These are phyloP conservation scores for Cladopsammia gracilis DNA, from an alignment of 64 coral and sea anemone genomes.

Conservation along the genomic window DNA sequence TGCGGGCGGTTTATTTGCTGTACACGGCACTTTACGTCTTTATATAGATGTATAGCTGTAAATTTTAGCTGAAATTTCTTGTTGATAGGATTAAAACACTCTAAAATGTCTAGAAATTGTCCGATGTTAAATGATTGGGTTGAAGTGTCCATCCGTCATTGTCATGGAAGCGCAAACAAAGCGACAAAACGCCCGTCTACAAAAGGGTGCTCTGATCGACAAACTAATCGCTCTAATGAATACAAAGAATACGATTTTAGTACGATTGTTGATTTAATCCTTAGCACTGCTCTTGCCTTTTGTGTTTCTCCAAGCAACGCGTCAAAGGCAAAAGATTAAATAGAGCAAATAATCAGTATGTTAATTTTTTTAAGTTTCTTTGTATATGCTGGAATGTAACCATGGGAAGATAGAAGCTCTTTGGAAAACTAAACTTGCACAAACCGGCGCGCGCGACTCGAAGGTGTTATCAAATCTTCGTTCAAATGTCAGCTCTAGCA, in stretches of 20 bases:
- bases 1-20: too few species aligned
- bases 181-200: background rate
- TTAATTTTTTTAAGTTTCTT: background rate
- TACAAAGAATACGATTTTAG: slow-evolving; percentile 14
- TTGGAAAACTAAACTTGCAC: background rate
- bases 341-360: slow-evolving; percentile 34
- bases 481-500: background rate
- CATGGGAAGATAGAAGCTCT: background rate
- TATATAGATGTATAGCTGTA: too few species aligned
- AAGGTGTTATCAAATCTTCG: background rate
- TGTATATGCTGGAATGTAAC: background rate
- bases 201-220: background rate
- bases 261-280: slow-evolving; percentile 27
- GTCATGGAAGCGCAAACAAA: slow-evolving; percentile 10
- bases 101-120: background rate
- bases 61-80: background rate
- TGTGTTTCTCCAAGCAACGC: slow-evolving; percentile 32
- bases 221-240: slow-evolving; percentile 13
- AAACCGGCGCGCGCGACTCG: background rate
- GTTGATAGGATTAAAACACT: background rate
- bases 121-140: background rate
- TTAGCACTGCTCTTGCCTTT: background rate
- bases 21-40: too few species aligned
- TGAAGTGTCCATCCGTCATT: background rate
- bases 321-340: slow-evolving; percentile 1